Evolutionary conservation across 1,140 invertebrate species (phyloP), one percentile per base, ranked within the genome.

Genomic region (Macrotrachela quadricornifera): DNA sequence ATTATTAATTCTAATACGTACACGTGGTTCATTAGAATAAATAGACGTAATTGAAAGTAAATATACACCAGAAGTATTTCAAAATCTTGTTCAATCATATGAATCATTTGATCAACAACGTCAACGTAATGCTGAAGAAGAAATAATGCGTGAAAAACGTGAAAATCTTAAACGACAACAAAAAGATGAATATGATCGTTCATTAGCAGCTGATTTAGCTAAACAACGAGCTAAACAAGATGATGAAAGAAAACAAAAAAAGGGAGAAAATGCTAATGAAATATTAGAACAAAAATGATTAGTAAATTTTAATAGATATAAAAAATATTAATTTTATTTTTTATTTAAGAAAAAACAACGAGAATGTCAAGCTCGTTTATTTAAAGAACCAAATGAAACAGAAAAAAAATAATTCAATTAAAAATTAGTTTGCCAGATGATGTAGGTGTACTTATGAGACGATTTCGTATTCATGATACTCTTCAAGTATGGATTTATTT

Each of bases 161-260:
- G 85, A 92, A 69, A 75, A 74, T 59, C 83, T 92, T 13, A 88
- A 88, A 68, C 75, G 78, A 58, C 85, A 92, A 69, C 87, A 94
- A 71, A 86, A 94, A 72, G 77, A 78, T 67, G 88, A 86, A 1
- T 92, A 88, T 71, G 77, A 85, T 67, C 78, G 78, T 62, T 90
- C 85, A 60, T 74, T 92, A 46, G 79, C 80, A 62, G 82, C 80
- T 14, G 87, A 92, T 70, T 81, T 81, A 79, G 81, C 60, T 48
- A 69, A 70, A 60, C 63, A 68, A 46, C 52, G 47, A 50, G 40
- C 18, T 42, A 37, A n/a, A 21, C 41, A 50, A 30, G 38, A 30
- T 43, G 57, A 58, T 15, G 59, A 63, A 51, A 54, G 55, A 38
- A 50, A 62, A 54, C 58, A 58, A 46, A 52, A 60, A 42, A 57